Conservation (phyloP, 53 echinoderm and acorn worm genomes). For the Zoroaster sp. region DNA sequence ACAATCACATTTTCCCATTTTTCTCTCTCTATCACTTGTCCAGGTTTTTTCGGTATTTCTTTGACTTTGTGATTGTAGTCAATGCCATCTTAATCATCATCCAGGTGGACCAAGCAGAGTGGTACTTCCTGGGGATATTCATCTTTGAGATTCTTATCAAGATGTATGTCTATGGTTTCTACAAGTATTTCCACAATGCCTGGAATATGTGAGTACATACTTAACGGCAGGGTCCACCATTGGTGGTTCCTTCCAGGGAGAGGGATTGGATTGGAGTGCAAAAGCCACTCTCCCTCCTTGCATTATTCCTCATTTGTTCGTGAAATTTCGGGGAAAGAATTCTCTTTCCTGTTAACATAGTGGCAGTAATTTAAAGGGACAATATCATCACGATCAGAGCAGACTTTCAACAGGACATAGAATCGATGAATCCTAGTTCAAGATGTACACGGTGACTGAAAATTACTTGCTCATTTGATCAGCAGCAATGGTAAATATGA, state of each 20-base stretch:
- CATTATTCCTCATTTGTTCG: background rate
- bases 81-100: constrained; percentile 89
- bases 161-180: constrained; percentile 77
- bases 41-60: constrained; percentile 81
- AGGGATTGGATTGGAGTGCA: background rate
- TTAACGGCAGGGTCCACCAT: no score
- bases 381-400: no score
- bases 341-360: no score
- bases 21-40: background rate
- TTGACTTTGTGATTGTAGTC: constrained; percentile 78
- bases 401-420: no score
- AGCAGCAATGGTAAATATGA: no score
- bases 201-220: constrained; percentile 99
- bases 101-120: constrained; percentile 70
- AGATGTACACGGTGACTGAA: no score
- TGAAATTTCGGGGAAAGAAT: no score
- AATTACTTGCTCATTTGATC: no score
- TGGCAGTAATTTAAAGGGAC: no score
- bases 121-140: constrained; percentile 87
- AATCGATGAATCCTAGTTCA: no score
- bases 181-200: constrained; percentile 74
- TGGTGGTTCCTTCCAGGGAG: no score
- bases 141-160: constrained; percentile 83
- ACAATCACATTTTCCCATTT: background rate
- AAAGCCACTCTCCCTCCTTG: background rate